Conservation (phyloP, 2,888 invertebrate genomes). For the Micoletzkya japonica region DNA sequence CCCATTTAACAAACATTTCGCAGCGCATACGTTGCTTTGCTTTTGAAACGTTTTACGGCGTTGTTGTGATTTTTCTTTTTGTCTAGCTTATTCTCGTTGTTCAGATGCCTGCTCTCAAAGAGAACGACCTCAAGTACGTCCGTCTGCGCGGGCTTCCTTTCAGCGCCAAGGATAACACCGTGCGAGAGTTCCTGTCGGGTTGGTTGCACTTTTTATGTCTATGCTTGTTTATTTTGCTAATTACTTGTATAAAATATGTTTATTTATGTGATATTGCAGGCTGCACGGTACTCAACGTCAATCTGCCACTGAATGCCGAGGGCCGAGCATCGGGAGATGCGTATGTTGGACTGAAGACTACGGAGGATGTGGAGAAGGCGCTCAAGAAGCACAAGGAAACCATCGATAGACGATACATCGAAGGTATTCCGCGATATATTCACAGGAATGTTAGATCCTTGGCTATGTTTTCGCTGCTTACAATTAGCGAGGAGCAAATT, state of each 20-base stretch:
- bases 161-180: constrained; percentile 13
- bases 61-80: not conserved
- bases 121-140: constrained; percentile 9
- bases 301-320: constrained; percentile 31
- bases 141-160: constrained; percentile 27
- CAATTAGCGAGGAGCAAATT: too few relatives aligned
- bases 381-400: constrained; percentile 46
- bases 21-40: not conserved
- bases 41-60: not conserved
- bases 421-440: constrained; percentile 35
- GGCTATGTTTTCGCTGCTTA: not conserved
- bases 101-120: too few relatives aligned
- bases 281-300: not conserved
- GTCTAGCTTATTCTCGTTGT: not conserved
- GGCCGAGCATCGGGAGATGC: constrained; percentile 57
- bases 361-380: constrained; percentile 41
- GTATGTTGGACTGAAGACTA: constrained; percentile 40
- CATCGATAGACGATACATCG: constrained; percentile 54
- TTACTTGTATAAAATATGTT: too few relatives aligned
- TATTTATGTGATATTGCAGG: not conserved
- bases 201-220: not conserved
- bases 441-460: not conserved
- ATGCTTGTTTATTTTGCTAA: not conserved
- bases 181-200: constrained; percentile 14
- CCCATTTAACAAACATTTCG: not conserved